These are phyloP conservation scores for Parelbella ahira DNA, from an alignment of 2,888 invertebrate species.

Conservation along the genomic window DNA sequence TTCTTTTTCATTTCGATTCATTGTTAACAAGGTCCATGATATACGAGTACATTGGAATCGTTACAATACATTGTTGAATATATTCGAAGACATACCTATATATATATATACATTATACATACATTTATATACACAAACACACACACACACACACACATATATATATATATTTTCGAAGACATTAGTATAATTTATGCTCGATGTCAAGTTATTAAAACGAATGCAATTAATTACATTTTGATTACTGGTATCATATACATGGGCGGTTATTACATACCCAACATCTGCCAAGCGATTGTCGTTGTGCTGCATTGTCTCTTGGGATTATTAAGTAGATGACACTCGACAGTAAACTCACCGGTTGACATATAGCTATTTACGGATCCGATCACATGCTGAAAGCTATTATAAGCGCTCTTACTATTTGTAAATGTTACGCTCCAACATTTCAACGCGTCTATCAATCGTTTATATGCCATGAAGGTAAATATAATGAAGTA, in stretches of 20 bases:
- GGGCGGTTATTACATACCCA: slow-evolving; percentile 2
- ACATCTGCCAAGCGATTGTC: slow-evolving; percentile 9
- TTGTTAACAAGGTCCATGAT: too few species aligned
- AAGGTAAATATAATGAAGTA: too few species aligned
- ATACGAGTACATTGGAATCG: too few species aligned
- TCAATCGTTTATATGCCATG: too few species aligned
- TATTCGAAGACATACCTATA: too few species aligned
- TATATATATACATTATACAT: too few species aligned
- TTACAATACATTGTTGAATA: too few species aligned
- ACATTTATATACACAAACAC: too few species aligned
- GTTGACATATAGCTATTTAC: slow-evolving; percentile 8
- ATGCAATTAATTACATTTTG: slow-evolving; percentile 5
- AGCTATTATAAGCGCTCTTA: slow-evolving; percentile 8
- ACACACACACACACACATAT: too few species aligned
- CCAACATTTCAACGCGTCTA: slow-evolving; percentile 2
- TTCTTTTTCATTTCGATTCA: too few species aligned
- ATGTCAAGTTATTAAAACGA: slow-evolving; percentile 6
- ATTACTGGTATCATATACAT: slow-evolving; percentile 5
- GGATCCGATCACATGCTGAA: slow-evolving; percentile 10
- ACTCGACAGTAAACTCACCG: slow-evolving; percentile 6
- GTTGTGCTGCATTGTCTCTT: slow-evolving; percentile 3
- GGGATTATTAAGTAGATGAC: slow-evolving; percentile 8
- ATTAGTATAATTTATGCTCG: too few species aligned
- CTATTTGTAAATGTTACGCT: slow-evolving; percentile 5
- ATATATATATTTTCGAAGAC: too few species aligned